A percentile compares a stretch with the other conserved stretches of the same genome.
phyloP scores from a whole-genome alignment of 2,888 invertebrate genomes.

The Caenorhabditis imperialis region DNA sequence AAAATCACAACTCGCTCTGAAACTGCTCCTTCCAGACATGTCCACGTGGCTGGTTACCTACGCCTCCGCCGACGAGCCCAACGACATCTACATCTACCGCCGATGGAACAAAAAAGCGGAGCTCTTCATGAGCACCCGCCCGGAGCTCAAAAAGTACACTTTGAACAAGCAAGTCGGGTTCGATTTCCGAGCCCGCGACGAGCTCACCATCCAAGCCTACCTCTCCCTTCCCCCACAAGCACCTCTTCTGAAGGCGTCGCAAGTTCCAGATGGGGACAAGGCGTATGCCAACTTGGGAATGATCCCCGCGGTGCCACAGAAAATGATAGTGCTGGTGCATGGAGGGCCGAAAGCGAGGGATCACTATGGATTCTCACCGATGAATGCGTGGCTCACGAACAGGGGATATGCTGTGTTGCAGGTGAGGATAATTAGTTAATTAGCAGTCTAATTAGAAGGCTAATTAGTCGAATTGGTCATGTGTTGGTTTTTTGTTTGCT shows the following conservation, averaged over 20 bases:
- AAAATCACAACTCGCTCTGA: too few relatives aligned
- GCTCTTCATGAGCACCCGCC: conserved; percentile 73
- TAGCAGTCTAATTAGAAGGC: too few relatives aligned
- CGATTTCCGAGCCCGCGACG: conserved; percentile 75
- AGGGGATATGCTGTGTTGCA: conserved; percentile 77
- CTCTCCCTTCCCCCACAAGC: conserved; percentile 75
- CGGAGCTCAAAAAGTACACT: conserved; percentile 69
- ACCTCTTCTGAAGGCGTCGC: conserved; percentile 59
- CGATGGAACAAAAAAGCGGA: conserved; percentile 69
- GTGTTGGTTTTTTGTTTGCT: too few relatives aligned
- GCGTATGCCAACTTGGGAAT: conserved; percentile 74
- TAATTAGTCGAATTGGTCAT: too few relatives aligned
- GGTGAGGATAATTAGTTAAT: too few relatives aligned
- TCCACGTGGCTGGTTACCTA: conserved; percentile 76
- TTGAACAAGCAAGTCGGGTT: conserved; percentile 76
- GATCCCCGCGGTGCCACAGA: conserved; percentile 73
- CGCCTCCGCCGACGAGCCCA: conserved; percentile 74
- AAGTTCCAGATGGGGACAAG: conserved; percentile 68
- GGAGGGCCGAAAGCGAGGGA: conserved; percentile 77
- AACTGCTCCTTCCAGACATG: conserved; percentile 67
- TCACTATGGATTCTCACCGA: conserved; percentile 72
- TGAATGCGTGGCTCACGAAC: conserved; percentile 75
- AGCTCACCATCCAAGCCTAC: conserved; percentile 76
- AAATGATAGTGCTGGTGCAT: conserved; percentile 74
- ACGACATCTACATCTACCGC: conserved; percentile 70